Evolutionary conservation across 2,113 vertebrate genomes (phyloP), one percentile per base, ranked within the genome.

Genomic region (Corvus hawaiiensis): DNA sequence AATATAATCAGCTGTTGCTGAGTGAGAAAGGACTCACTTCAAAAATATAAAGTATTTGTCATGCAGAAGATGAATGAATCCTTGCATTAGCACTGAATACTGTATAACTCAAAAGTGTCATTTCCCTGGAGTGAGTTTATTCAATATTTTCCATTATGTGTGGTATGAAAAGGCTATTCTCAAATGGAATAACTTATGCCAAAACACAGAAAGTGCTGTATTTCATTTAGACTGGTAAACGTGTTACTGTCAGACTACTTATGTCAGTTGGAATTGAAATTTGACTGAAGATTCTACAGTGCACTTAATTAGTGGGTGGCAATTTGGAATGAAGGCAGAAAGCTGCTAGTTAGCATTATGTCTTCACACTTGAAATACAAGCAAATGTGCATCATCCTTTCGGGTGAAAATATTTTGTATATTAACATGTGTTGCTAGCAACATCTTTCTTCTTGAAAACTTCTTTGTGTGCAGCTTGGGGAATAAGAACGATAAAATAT

Each of bases 281-380:
- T 68, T 91, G 62, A 82, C 49, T 89, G 74, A 96, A 56, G 74
- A 82, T 92, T 94, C 69, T 77, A 56, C 52, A 63, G 79, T 90
- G 93, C 71, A 71, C 35, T 85, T 95, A 94, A 95, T 96, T 91
- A 93, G 84, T 46, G 73, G 81, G 54, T 91, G 74, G 61, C 78
- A 96, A 51, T 83, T 74, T 78, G 63, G 41, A 94, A 67, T 30
- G 13, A 48, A 82, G 58, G 82, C 76, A 89, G 62, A 94, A 92
- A 41, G 35, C 77, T 93, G 55, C 66, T 91, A 37, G 39, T 90
- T 95, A 88, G 24, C 55, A 32, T 92, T 95, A 56, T 77, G 56
- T 91, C 89, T 95, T 96, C 63, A 67, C 27, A 64, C 58, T 89
- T 94, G 61, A 58, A 93, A 82, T 52, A 80, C 78, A 92, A 68